phyloP scores from a whole-genome alignment of 2,113 vertebrate genomes.

The Chloropsis hardwickii region DNA sequence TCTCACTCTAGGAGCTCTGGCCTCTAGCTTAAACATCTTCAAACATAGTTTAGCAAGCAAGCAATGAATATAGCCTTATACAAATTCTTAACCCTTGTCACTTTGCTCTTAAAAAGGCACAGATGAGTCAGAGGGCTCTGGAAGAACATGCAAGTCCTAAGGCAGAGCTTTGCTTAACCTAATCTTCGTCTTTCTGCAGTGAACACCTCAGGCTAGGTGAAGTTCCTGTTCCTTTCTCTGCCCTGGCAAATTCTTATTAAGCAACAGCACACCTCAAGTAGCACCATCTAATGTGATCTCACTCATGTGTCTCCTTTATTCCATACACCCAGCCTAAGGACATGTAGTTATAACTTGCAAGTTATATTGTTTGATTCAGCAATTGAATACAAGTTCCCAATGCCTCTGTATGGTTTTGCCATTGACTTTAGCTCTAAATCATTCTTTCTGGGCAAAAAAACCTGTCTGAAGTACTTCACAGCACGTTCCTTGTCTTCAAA shows the following conservation, averaged over 20 bases:
- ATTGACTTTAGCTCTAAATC: neutral
- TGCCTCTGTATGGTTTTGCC: neutral
- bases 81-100: neutral
- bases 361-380: neutral
- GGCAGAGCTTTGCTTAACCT: neutral
- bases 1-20: neutral
- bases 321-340: neutral
- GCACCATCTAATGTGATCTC: neutral
- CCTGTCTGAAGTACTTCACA: neutral
- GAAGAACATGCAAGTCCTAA: neutral
- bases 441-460: neutral
- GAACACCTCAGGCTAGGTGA: neutral
- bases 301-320: neutral
- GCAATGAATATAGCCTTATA: neutral
- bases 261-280: neutral
- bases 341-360: neutral
- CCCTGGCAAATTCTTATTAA: neutral
- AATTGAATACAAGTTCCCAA: neutral
- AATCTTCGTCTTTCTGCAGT: neutral
- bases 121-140: neutral
- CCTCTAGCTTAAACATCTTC: neutral
- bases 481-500: neutral
- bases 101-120: neutral
- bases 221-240: neutral
- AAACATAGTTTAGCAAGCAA: neutral